Percentiles rank a stretch among this genome's conserved stretches.
Conservation (phyloP, 2,113 vertebrate genomes). For the Falco punctatus region DNA sequence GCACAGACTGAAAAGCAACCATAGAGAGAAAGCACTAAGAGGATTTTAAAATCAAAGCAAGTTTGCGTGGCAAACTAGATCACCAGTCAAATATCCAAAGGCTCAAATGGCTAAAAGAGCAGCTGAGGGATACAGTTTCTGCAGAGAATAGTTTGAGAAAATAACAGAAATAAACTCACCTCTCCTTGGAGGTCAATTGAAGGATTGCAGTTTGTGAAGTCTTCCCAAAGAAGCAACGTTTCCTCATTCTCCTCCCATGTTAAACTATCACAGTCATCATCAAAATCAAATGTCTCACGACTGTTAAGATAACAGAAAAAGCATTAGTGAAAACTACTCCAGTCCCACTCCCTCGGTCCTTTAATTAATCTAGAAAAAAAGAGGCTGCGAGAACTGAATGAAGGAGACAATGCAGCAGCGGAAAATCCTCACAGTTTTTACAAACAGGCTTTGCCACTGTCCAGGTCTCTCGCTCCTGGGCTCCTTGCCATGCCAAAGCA, state of each 20-base stretch:
- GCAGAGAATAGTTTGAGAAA: not conserved
- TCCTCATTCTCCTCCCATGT: constrained; percentile 98
- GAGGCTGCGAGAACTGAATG: not conserved
- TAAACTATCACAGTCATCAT: constrained; percentile 95
- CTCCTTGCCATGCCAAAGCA: constrained; percentile 2
- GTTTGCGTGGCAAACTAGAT: not conserved
- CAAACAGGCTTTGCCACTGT: not conserved
- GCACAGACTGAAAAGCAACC: not conserved
- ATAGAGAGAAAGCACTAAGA: not conserved
- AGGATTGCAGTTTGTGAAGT: constrained; percentile 94
- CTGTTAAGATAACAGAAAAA: constrained; percentile 75
- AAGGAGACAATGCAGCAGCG: not conserved
- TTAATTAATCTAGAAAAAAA: not conserved
- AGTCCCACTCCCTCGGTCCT: not conserved
- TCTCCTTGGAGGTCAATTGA: constrained; percentile 79
- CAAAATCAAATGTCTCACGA: constrained; percentile 93
- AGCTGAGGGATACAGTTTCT: not conserved
- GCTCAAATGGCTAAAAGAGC: not conserved
- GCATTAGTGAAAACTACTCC: not conserved
- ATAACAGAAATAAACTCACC: not conserved
- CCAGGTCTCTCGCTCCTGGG: not conserved
- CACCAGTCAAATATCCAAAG: not conserved
- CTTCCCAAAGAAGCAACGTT: constrained; percentile 94
- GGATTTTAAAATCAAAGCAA: constrained; percentile 3
- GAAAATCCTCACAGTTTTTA: not conserved